Base-by-base conservation (phyloP, 1,140 invertebrate genomes). In the Akabosia matsudoensis region DNA sequence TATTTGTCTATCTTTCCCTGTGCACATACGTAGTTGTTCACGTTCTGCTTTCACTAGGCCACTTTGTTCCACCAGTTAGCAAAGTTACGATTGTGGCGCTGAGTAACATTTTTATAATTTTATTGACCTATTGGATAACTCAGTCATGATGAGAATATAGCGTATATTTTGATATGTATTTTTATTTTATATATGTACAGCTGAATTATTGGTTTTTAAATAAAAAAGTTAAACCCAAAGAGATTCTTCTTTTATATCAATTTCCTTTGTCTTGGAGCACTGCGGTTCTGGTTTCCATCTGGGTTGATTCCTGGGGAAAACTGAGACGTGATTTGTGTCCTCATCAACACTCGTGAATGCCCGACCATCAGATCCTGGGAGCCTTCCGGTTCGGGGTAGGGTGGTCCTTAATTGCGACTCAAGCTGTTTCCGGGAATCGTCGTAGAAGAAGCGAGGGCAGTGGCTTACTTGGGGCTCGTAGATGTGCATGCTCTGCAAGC, bases 1-100 rank as follows among this genome's bases (percentile, higher is more conserved):
- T 88, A 7, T 79, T 90, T 56, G 84, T 90, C 52, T 94, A 94
- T 83, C 83, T 93, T 31, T 64, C 88, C 0, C 91, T 93, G 82
- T 90, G 92, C 82, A 74, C 88, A 24, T 94, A 93, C 83, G 85
- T 94, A 78, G 61, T 81, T 2, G 13, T 92, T 80, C 91, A 92
- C 80, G 90, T 92, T 87, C 85, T 87, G 74, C 87, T 91, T 4
- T 88, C 87, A 54, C 91, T 92, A 89, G 90, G 90, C 7, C 70
- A 45, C 37, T 18, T 7, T 45, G 37, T 7, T 45, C 37, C 18
- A 18, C 7, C 37, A 18, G 37, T 45, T 18, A 45, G 7, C 37
- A 45, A 45, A 45, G 37, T 45, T 7, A 45, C 18, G 37, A 45
- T 45, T 45, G 37, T 45, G 37, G 37, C 18, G 37, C 7, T 45